Evolutionary conservation across 2,797 vertebrate species (phyloP).

Genomic region (Paedocypris micromegethes): DNA sequence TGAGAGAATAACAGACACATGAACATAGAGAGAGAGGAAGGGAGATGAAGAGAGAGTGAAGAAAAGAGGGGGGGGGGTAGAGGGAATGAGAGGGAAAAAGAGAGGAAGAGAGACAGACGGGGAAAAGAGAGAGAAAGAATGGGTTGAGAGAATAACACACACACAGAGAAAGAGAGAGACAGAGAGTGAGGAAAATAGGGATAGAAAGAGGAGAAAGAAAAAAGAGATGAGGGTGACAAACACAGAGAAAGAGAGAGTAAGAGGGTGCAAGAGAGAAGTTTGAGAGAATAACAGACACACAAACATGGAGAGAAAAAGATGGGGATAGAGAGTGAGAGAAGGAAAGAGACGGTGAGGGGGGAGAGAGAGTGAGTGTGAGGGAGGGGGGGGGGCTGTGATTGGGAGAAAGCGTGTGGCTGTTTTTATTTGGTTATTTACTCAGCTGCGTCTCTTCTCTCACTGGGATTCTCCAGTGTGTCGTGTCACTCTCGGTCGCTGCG

Average conservation of each 20-base stretch:
- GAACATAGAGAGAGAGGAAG: no score
- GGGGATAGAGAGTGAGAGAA: conserved; percentile 51
- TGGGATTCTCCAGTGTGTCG: conserved; percentile 31
- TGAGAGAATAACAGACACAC: no score
- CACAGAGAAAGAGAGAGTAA: conserved; percentile 27
- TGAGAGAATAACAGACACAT: no score
- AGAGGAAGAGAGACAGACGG: no score
- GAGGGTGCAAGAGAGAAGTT: not conserved
- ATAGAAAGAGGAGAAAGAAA: no score
- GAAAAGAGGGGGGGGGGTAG: no score
- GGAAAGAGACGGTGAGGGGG: conserved; percentile 12
- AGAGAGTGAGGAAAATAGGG: not conserved
- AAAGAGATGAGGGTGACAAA: not conserved
- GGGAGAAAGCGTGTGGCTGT: conserved; percentile 51
- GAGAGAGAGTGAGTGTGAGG: conserved; percentile 17
- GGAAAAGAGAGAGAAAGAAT: no score
- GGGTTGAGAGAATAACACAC: no score
- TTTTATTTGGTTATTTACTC: conserved; percentile 58
- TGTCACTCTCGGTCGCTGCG: conserved; percentile 41
- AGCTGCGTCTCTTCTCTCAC: conserved; percentile 44
- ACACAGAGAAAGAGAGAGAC: conserved; percentile 21
- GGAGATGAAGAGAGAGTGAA: no score
- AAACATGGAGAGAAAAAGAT: conserved; percentile 24
- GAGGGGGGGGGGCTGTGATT: conserved; percentile 42
- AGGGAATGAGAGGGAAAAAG: no score